phyloP scores from a whole-genome alignment of 2,797 vertebrate genomes.

The Pachyuromys duprasi region DNA sequence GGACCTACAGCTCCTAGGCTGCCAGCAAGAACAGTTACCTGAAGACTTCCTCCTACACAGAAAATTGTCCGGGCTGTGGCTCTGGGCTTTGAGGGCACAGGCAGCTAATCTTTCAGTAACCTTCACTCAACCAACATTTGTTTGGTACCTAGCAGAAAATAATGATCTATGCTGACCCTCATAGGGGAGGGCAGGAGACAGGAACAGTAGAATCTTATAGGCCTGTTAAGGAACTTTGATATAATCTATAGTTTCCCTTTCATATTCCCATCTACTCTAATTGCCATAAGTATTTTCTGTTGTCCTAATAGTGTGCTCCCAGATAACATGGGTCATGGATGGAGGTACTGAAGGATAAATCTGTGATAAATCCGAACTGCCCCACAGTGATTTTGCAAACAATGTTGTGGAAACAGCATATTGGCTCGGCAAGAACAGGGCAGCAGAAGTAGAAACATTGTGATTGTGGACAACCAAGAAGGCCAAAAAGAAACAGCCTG shows the following conservation, averaged over 20 bases:
- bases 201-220: background rate
- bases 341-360: background rate
- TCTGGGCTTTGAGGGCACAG: background rate
- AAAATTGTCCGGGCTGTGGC: background rate
- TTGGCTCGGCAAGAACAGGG: background rate
- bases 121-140: background rate
- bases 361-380: background rate
- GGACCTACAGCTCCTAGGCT: accelerated
- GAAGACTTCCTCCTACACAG: background rate
- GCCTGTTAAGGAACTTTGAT: background rate
- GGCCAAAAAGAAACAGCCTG: background rate
- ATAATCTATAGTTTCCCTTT: background rate
- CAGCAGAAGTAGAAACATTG: background rate
- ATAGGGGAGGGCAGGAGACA: background rate
- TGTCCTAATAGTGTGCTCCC: background rate
- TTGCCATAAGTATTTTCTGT: background rate
- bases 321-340: background rate
- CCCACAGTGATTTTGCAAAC: background rate
- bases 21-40: background rate
- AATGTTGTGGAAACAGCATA: background rate
- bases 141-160: slow-evolving; percentile 5
- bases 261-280: background rate
- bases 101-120: background rate
- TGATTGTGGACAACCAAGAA: background rate
- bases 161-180: background rate